Base-by-base conservation (phyloP, 1,140 invertebrate species). In the Bombus turneri region DNA sequence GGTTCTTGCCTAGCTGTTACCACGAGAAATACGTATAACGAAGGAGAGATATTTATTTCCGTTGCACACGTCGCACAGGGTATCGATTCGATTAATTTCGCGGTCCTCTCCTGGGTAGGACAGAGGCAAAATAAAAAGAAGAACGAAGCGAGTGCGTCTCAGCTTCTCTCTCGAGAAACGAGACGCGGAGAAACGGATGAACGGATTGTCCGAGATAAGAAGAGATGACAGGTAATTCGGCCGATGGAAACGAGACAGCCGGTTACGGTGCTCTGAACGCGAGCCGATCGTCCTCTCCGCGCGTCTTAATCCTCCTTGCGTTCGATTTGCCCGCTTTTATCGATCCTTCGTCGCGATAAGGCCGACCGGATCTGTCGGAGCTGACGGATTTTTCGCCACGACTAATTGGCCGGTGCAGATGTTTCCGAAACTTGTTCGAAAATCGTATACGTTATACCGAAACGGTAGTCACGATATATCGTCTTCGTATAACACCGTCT, bases 211-310 rank as follows among this genome's bases (percentile, higher is more conserved):
- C 71, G 82, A 88, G 92, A 93, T 93, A 93, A 93, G 91, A 92
- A 86, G 92, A 93, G 92, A 92, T 93, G 92, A 93, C 92, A 93
- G 92, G 92, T 93, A 88, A 91, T 88, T 90, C 87, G 86, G 90
- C 84, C 82, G 86, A 80, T 80, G 85, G 85, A 89, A 85, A 79
- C 80, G 84, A 73, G 81, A 83, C 75, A 91, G 86, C 41, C 68
- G 77, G 53, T 31, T 59, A 31, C 37, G 53, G 39, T 47, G 83
- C 47, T 66, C 31, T 22, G 25, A 84, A 25, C n/a, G 31, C 78
- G 68, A 43, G 59, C 69, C 83, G 59, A 31, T 74, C 83, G 22
- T 64, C 59, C 39, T 43, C 75, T 68, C 39, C 73, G 31, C 66
- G 37, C 69, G 57, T 85, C 84, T 81, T 85, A 81, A 81, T 85